Conservation (phyloP, 2,113 vertebrate species). For the Brachypteracias leptosomus region DNA sequence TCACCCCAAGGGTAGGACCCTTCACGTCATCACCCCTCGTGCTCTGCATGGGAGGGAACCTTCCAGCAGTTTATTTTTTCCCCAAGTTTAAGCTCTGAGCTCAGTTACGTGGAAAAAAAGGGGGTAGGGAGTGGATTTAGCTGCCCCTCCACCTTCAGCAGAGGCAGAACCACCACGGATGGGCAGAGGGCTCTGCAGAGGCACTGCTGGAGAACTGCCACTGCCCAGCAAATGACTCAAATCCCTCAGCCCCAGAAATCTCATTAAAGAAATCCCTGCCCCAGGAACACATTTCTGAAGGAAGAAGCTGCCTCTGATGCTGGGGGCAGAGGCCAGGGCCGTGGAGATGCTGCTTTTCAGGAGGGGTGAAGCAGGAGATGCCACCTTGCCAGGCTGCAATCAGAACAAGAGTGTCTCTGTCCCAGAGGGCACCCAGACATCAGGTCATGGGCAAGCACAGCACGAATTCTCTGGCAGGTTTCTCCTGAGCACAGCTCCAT, state of each 20-base stretch:
- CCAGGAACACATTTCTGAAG: neutral
- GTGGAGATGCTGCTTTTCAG: fast-evolving
- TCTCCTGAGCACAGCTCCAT: neutral
- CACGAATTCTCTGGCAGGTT: neutral
- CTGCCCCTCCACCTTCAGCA: neutral
- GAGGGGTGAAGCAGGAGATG: neutral
- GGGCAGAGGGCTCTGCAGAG: fast-evolving
- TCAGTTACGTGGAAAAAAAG: neutral
- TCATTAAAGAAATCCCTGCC: conserved; percentile 6
- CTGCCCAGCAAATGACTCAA: neutral
- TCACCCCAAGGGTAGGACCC: too few relatives aligned
- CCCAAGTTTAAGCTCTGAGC: neutral
- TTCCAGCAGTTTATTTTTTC: neutral
- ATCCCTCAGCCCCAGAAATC: neutral
- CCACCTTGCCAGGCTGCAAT: neutral
- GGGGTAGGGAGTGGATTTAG: neutral
- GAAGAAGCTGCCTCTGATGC: neutral
- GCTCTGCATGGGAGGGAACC: neutral
- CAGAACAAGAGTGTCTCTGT: neutral
- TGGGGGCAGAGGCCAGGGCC: neutral
- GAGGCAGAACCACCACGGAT: neutral
- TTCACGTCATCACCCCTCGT: fast-evolving
- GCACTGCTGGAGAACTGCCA: neutral
- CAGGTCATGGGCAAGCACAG: neutral
- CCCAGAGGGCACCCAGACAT: neutral